Evolutionary conservation across 1,140 invertebrate species (phyloP).

Genomic region (Bombus waltoni): DNA sequence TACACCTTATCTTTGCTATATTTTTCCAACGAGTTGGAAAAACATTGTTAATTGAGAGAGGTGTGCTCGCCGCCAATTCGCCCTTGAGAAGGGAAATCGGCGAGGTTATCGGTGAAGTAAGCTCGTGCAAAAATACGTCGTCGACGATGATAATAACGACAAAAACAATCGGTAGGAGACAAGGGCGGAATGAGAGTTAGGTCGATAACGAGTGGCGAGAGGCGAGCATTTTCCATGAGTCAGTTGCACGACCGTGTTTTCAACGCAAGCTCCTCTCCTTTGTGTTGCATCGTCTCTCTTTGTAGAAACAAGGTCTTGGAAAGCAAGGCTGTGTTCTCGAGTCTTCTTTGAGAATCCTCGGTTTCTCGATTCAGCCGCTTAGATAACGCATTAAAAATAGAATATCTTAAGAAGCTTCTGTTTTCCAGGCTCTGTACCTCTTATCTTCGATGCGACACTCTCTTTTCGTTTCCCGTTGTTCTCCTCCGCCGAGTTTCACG

Average conservation of each 20-base stretch:
- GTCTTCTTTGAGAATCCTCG: background rate
- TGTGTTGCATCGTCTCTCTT: background rate
- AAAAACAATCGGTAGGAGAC: conserved; percentile 24
- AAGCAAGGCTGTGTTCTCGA: background rate
- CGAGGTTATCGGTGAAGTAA: background rate
- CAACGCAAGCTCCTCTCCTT: background rate
- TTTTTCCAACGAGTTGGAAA: background rate
- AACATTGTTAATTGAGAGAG: too few relatives aligned
- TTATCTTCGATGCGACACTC: background rate
- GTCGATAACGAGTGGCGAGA: conserved; percentile 40
- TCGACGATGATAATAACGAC: conserved; percentile 39
- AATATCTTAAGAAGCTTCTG: conserved; percentile 7
- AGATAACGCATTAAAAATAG: conserved; percentile 37
- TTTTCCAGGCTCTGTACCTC: background rate
- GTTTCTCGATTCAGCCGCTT: background rate
- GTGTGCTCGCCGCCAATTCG: background rate
- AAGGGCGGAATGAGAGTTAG: conserved; percentile 26
- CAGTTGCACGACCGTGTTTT: conserved; percentile 19
- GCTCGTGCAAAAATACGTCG: too few relatives aligned
- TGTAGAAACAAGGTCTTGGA: background rate
- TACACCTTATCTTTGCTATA: background rate
- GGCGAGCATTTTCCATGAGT: conserved; percentile 61
- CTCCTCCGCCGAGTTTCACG: too few relatives aligned
- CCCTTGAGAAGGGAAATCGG: background rate
- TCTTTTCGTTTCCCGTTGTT: background rate